Evolutionary conservation across 2,888 invertebrate species (phyloP).

Genomic region (Hydropsyche betteni): DNA sequence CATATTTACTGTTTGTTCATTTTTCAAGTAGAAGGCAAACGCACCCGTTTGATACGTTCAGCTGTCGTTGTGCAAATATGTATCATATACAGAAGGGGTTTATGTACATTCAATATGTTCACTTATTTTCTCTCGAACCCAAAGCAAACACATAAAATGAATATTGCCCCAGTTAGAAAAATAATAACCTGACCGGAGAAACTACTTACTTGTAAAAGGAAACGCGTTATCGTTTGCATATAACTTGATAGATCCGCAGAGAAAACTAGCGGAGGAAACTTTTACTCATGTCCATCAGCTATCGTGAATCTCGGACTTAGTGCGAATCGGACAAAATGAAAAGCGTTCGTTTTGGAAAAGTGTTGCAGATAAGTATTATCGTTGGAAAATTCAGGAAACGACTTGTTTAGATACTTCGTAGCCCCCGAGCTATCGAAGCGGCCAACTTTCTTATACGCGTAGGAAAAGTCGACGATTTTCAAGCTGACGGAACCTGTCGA

Average conservation of each 20-base stretch:
- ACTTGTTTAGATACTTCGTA: neutral
- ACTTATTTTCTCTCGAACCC: constrained; percentile 22
- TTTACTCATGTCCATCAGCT: constrained; percentile 2
- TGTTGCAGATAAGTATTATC: neutral
- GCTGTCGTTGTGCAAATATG: too few species aligned
- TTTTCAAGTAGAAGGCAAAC: too few species aligned
- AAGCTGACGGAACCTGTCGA: constrained; percentile 10
- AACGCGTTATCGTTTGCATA: constrained; percentile 46
- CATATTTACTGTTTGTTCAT: too few species aligned
- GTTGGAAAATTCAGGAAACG: neutral
- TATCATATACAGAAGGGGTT: constrained; percentile 19
- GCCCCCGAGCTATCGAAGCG: neutral
- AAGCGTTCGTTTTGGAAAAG: neutral
- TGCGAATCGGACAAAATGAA: neutral
- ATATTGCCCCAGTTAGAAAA: constrained; percentile 43
- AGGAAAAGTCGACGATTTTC: neutral
- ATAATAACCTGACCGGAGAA: constrained; percentile 34
- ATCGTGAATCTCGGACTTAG: neutral
- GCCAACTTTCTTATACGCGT: neutral
- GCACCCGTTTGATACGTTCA: too few species aligned
- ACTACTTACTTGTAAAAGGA: constrained; percentile 45
- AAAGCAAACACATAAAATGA: constrained; percentile 41
- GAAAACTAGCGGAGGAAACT: constrained; percentile 33
- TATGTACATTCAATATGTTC: constrained; percentile 24
- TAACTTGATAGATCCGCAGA: constrained; percentile 35